phyloP scores from a whole-genome alignment of 2,797 vertebrate genomes.

The Gila robusta region DNA sequence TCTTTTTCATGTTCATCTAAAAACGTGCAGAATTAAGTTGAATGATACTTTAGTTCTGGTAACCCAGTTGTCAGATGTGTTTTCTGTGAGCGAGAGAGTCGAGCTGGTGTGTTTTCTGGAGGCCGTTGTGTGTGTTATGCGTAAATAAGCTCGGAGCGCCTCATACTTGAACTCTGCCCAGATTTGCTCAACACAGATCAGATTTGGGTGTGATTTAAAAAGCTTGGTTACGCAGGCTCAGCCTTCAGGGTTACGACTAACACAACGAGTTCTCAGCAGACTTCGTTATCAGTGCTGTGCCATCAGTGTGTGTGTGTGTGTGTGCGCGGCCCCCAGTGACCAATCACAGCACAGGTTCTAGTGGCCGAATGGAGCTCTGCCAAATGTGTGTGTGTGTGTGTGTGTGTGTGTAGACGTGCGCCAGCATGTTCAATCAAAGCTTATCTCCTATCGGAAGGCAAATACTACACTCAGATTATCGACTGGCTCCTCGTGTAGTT shows the following conservation, averaged over 20 bases:
- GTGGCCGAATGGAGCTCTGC: conserved; percentile 52
- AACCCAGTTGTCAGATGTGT: conserved; percentile 17
- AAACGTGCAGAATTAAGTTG: background rate
- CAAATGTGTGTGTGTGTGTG: conserved; percentile 31
- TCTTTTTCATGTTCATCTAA: background rate
- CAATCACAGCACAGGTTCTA: conserved; percentile 37
- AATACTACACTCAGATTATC: conserved; percentile 57
- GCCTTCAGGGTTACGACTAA: conserved; percentile 57
- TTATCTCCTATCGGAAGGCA: conserved; percentile 62
- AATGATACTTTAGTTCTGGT: conserved; percentile 13
- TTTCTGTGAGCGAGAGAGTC: background rate
- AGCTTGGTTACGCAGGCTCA: conserved; percentile 67
- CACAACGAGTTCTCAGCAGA: conserved; percentile 29
- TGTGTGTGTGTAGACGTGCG: conserved; percentile 40
- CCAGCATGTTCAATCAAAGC: conserved; percentile 51
- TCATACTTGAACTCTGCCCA: conserved; percentile 62
- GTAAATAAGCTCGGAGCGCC: conserved; percentile 6
- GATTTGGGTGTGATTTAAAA: conserved; percentile 62
- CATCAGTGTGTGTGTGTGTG: background rate
- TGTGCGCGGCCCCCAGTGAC: conserved; percentile 8
- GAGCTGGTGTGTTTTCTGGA: too few species aligned
- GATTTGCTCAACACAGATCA: conserved; percentile 64
- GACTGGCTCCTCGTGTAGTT: conserved; percentile 25
- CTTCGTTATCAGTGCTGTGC: conserved; percentile 10
- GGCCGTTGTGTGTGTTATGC: background rate